Evolutionary conservation across 1,140 invertebrate species (phyloP), one percentile per base, ranked within the genome.

Genomic region (Matsumurasca onukii): DNA sequence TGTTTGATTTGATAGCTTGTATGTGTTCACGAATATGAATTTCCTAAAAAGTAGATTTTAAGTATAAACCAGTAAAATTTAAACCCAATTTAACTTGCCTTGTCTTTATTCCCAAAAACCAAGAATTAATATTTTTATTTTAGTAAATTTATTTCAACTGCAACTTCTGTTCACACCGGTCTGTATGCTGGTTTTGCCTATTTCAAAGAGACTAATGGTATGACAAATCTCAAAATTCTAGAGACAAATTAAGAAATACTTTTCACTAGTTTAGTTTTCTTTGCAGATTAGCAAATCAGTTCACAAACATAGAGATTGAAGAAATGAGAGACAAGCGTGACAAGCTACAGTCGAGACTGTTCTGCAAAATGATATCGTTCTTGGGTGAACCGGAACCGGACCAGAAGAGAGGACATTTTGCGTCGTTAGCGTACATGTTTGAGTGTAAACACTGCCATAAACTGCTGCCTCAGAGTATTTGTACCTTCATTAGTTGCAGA

Each of bases 331-430:
- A 95, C 73, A 86, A 88, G 68, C 90, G 91, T 73, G 92, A 94
- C 77, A 91, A 92, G 76, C 89, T 95, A 22, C 90, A 92, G 72
- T 91, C 90, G 5, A 83, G 89, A 9, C 79, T 95, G 5, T 95
- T 89, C 81, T 90, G 89, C 51, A 93, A 94, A 79, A 82, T 95
- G 67, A 91, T 95, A 62, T 80, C 89, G 69, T 86, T 86, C 1
- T 81, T 95, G 1, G 86, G 83, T 1, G 88, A 93, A 76, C 82
- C 86, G 0, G 85, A 86, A 52, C 86, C 90, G 0, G 87, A 92
- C 75, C 87, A 86, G 2, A 78, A 86, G 13, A 80, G 89, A 15
- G 92, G 92, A 0, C 92, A 94, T 76, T 93, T 87, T 77, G 86
- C 86, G 62, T 90, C 91, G 17, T 82, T 94, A 22, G 86, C 91